Percentiles rank a stretch among this genome's conserved stretches.
Evolutionary conservation across 2,113 vertebrate species (phyloP).

Genomic region (Eptesicus fuscus): DNA sequence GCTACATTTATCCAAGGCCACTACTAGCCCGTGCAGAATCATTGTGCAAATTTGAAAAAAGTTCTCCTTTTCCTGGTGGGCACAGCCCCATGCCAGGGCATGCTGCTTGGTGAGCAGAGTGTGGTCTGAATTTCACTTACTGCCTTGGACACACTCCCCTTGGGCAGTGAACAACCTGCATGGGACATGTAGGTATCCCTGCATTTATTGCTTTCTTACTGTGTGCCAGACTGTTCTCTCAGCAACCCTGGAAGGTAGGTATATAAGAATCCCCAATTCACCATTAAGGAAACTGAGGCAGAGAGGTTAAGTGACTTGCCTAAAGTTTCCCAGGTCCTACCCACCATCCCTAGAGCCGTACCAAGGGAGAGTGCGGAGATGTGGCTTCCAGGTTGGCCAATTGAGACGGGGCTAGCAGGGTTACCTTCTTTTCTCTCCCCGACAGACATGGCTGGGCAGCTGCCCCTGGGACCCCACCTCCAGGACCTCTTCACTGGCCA

Average conservation of each 20-base stretch:
- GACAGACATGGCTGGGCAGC: constrained; percentile 77
- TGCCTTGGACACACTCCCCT: not conserved
- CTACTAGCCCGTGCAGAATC: not conserved
- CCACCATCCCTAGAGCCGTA: too few species aligned
- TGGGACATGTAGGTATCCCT: not conserved
- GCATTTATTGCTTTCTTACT: not conserved
- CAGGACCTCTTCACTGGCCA: constrained; percentile 91
- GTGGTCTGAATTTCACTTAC: not conserved
- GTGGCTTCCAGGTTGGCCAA: not conserved
- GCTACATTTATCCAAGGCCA: not conserved
- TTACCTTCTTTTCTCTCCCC: not conserved
- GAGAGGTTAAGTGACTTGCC: not conserved
- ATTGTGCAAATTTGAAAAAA: not conserved
- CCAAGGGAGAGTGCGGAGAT: not conserved
- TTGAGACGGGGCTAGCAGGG: not conserved
- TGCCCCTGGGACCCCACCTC: constrained; percentile 84
- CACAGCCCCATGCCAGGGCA: not conserved
- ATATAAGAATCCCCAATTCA: not conserved
- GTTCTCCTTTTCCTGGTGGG: not conserved
- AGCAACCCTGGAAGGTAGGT: not conserved
- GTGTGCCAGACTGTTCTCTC: not conserved
- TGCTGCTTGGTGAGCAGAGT: not conserved
- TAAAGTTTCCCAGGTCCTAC: not conserved
- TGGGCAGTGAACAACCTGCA: not conserved
- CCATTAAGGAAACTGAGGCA: not conserved